Conservation (phyloP, 2,888 invertebrate genomes). For the Thera obeliscata region DNA sequence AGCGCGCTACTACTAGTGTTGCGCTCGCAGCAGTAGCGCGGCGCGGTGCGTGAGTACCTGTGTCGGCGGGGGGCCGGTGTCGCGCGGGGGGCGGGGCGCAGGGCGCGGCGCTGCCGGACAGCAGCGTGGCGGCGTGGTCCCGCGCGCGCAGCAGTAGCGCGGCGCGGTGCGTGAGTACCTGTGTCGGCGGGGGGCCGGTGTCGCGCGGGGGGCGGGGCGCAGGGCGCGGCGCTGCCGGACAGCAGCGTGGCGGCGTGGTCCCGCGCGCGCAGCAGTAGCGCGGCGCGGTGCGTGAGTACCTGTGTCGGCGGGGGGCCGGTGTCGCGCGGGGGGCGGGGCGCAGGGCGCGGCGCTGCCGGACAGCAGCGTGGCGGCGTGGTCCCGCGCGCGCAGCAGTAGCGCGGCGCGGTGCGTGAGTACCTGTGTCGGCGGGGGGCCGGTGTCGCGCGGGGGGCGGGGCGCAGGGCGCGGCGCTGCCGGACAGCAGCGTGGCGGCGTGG, state of each 20-base stretch:
- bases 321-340: not conserved
- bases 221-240: conserved; percentile 69
- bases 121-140: too few relatives aligned
- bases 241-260: conserved; percentile 84
- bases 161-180: too few relatives aligned
- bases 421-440: conserved; percentile 54
- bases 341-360: too few relatives aligned
- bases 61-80: too few relatives aligned
- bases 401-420: conserved; percentile 86
- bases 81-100: too few relatives aligned
- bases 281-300: too few relatives aligned
- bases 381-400: conserved; percentile 90
- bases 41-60: too few relatives aligned
- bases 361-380: conserved; percentile 86
- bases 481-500: conserved; percentile 90
- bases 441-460: conserved; percentile 48
- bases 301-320: not conserved
- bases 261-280: too few relatives aligned
- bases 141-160: too few relatives aligned
- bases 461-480: conserved; percentile 81
- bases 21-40: too few relatives aligned
- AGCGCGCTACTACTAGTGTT: too few relatives aligned
- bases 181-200: not conserved
- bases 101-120: too few relatives aligned
- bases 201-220: conserved; percentile 57